These are phyloP conservation scores for Pseudonaja textilis DNA, from an alignment of 2,113 vertebrate genomes.

Conservation along the genomic window DNA sequence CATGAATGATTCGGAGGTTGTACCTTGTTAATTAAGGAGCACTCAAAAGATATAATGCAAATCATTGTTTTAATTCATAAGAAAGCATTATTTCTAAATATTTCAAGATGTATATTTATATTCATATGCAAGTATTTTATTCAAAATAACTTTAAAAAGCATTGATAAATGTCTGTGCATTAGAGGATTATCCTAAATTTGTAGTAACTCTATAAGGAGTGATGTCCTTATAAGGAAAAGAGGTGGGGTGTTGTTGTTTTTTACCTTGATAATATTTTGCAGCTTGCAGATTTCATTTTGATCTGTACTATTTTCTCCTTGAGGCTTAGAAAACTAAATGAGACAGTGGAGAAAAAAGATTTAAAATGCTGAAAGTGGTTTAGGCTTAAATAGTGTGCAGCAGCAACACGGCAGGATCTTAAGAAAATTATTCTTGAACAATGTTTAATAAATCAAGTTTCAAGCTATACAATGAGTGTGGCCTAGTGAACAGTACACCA, in stretches of 20 bases:
- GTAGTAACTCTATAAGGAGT: background rate
- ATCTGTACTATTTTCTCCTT: conserved; percentile 75
- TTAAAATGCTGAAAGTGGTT: conserved; percentile 18
- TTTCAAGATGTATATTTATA: conserved; percentile 2
- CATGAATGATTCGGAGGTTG: background rate
- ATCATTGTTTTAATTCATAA: background rate
- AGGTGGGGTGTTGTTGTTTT: conserved; percentile 30
- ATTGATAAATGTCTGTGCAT: background rate
- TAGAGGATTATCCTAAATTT: conserved; percentile 13
- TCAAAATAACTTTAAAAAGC: background rate
- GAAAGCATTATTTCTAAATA: background rate
- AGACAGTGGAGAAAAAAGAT: conserved; percentile 36
- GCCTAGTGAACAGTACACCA: background rate
- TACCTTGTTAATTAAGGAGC: background rate
- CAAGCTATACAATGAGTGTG: background rate
- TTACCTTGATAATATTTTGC: conserved; percentile 88
- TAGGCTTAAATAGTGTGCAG: background rate
- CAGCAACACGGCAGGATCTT: background rate
- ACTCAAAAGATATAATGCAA: background rate
- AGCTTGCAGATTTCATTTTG: conserved; percentile 85
- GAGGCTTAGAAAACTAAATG: conserved; percentile 74
- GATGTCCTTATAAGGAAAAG: background rate
- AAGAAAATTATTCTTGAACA: background rate
- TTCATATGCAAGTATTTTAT: background rate
- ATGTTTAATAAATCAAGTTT: background rate